phyloP scores from a whole-genome alignment of 37 sponge, comb jelly and placozoan genomes.

The Petrosia ficiformis region DNA sequence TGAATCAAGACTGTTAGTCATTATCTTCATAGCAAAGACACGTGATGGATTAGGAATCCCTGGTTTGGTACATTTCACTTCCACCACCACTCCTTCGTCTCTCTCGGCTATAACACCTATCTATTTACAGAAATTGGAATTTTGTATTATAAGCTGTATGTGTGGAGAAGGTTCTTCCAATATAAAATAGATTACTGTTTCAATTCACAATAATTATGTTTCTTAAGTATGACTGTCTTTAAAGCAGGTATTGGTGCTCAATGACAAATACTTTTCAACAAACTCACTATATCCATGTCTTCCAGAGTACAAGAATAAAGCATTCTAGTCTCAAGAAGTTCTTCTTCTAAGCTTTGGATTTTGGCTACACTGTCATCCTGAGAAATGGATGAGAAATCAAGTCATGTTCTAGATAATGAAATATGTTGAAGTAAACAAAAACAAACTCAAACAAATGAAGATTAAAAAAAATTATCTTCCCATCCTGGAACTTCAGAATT shows the following conservation, averaged over 20 bases:
- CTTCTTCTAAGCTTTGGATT: slow-evolving; percentile 29
- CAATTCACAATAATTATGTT: slow-evolving; percentile 26
- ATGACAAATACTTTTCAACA: not conserved
- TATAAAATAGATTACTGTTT: too few species aligned
- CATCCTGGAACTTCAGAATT: too few species aligned
- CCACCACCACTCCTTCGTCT: slow-evolving; percentile 58
- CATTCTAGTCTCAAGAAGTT: slow-evolving; percentile 73
- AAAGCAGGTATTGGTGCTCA: not conserved
- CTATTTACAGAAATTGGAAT: too few species aligned
- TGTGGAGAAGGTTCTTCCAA: too few species aligned
- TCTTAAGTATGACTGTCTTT: slow-evolving; percentile 37
- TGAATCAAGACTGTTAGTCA: slow-evolving; percentile 48
- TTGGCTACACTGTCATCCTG: not conserved
- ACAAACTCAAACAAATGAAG: too few species aligned
- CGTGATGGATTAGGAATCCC: slow-evolving; percentile 34
- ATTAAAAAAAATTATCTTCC: too few species aligned
- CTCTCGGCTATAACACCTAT: slow-evolving; percentile 24
- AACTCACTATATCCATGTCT: slow-evolving; percentile 67
- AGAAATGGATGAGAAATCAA: too few species aligned
- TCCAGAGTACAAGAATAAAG: slow-evolving; percentile 72
- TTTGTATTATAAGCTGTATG: too few species aligned
- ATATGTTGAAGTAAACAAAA: too few species aligned
- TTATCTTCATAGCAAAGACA: slow-evolving; percentile 72
- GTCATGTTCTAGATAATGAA: too few species aligned
- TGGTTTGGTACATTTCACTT: slow-evolving; percentile 41